Base-by-base conservation (phyloP, 2,113 vertebrate genomes). In the Lampris incognitus region DNA sequence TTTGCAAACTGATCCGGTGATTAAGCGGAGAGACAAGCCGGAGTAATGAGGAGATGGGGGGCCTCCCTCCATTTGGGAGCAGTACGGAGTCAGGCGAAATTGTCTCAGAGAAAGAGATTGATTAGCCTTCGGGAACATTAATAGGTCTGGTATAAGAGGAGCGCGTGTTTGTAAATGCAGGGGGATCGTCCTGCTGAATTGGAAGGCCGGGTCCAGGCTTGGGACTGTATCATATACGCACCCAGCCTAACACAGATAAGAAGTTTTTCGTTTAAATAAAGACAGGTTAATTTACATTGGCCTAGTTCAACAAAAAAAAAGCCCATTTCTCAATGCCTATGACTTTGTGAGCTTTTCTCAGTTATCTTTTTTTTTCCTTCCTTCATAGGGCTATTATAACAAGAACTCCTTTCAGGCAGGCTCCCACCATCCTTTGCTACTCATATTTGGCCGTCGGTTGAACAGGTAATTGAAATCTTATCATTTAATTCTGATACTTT, bases 31-130 rank as follows among this genome's bases (percentile, higher is more conserved):
- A 86, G 89, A 92, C 90, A 87, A 81, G 89, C 64, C 70, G 55
- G 82, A 92, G 91, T 93, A 91, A 94, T 95, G 92, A 93, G 83
- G 90, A 86, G 88, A 91, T 85, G 86, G 85, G 86, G 85, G 84
- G 89, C 79, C 85, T 78, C 72, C 75, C 82, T 65, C 70, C 81
- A 74, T 79, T 76, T 11, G 48, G 66, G 52, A 49, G 55, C 49
- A 41, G 8, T 60, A 50, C 38, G 44, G 54, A 69, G 70, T 63
- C 46, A 24, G 10, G 11, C 44, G 46, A 67, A 24, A 62, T 72
- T 64, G 37, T 67, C 64, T 39, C 6, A 11, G 41, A 24, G 41
- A 1, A n/a, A 46, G 41, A 63, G 60, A 76, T 54, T 71, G 41
- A 79, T 80, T 49, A 76, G 39, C 39, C 57, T 78, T 66, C 57